phyloP scores from a whole-genome alignment of 1,140 invertebrate species.

The Neodiprion lecontei region DNA sequence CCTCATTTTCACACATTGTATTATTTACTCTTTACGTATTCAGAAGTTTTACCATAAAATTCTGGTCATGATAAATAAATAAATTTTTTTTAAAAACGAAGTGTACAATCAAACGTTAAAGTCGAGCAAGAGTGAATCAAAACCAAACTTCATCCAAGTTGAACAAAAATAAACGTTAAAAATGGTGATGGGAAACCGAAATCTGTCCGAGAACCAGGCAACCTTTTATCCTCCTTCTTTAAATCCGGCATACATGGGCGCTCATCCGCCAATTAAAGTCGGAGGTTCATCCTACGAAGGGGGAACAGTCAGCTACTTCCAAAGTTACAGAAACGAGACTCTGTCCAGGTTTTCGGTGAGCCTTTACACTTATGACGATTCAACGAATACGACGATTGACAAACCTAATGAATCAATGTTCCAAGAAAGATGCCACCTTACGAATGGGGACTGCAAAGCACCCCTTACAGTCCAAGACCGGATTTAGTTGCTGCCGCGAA shows the following conservation, averaged over 20 bases:
- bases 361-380: constrained; percentile 5
- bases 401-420: constrained; percentile 38
- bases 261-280: constrained; percentile 38
- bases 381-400: neutral
- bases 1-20: too few species aligned
- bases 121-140: too few species aligned
- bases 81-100: too few species aligned
- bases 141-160: too few species aligned
- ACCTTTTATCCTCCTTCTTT: constrained; percentile 41
- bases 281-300: constrained; percentile 30
- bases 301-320: constrained; percentile 42
- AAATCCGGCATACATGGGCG: constrained; percentile 40
- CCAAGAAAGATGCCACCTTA: constrained; percentile 20
- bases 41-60: too few species aligned
- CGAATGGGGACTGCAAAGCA: constrained; percentile 15
- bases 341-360: constrained; percentile 48
- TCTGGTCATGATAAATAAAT: too few species aligned
- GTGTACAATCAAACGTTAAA: too few species aligned
- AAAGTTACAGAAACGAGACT: constrained; percentile 49
- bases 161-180: neutral
- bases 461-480: constrained; percentile 1
- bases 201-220: constrained; percentile 13
- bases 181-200: constrained; percentile 7
- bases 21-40: too few species aligned
- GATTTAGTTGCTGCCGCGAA: neutral